phyloP scores from a whole-genome alignment of 2,888 invertebrate genomes.

The Diloba caeruleocephala region DNA sequence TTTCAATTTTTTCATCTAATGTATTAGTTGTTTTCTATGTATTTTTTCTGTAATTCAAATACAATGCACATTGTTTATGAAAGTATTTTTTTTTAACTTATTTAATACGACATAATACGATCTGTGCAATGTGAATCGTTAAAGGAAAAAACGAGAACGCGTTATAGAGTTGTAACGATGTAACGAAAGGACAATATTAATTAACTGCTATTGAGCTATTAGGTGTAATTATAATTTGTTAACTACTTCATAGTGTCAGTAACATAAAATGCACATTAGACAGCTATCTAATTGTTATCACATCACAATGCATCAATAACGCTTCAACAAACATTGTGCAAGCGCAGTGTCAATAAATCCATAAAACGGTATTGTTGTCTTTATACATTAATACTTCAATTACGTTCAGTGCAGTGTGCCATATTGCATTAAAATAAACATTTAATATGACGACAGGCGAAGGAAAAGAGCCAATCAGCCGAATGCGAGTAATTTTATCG shows the following conservation, averaged over 20 bases:
- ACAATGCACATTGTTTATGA: no score
- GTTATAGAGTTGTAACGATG: not conserved
- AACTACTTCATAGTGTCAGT: not conserved
- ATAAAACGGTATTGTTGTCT: constrained; percentile 38
- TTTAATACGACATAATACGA: not conserved
- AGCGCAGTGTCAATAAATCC: constrained; percentile 44
- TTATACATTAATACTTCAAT: constrained; percentile 7
- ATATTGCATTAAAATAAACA: constrained; percentile 4
- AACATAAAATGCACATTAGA: constrained; percentile 15
- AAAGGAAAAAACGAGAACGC: not conserved
- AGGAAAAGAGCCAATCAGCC: constrained; percentile 35
- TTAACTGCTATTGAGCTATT: not conserved
- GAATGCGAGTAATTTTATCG: constrained; percentile 48
- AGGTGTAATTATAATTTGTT: not conserved
- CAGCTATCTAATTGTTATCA: constrained; percentile 42
- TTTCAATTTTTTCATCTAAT: no score
- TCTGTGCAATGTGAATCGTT: constrained; percentile 20
- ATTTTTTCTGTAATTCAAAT: no score
- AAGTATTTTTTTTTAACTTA: no score
- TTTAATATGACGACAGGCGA: constrained; percentile 35
- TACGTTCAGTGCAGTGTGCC: constrained; percentile 32
- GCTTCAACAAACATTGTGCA: constrained; percentile 31
- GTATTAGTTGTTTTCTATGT: no score
- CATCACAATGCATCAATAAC: constrained; percentile 34
- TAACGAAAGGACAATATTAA: not conserved